A percentile compares a stretch with the other conserved stretches of the same genome.
Evolutionary conservation across 2,888 invertebrate species (phyloP).

Genomic region (Melikaiella ostensackeni): DNA sequence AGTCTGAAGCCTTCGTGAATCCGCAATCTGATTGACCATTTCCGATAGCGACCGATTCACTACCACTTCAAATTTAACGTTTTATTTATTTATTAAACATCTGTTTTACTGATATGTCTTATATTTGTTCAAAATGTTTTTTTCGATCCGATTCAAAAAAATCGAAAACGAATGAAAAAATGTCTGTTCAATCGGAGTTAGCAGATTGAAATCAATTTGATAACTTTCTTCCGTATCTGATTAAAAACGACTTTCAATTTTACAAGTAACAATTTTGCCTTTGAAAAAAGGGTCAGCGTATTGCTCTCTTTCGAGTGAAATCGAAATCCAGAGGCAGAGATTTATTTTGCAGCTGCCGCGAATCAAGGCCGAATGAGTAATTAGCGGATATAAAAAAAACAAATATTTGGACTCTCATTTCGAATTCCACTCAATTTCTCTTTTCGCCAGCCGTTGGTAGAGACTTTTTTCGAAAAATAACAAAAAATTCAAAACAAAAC

Average conservation of each 20-base stretch:
- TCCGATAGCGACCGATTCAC: too few relatives aligned
- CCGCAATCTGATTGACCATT: too few relatives aligned
- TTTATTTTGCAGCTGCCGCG: constrained; percentile 37
- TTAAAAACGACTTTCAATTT: background rate
- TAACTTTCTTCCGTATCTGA: background rate
- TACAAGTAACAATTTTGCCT: background rate
- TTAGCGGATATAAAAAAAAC: constrained; percentile 4
- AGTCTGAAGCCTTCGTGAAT: too few relatives aligned
- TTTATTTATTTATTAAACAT: too few relatives aligned
- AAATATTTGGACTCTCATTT: background rate
- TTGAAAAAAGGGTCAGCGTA: background rate
- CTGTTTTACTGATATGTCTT: too few relatives aligned
- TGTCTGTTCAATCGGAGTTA: too few relatives aligned
- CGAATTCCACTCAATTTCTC: background rate
- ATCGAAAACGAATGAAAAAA: too few relatives aligned
- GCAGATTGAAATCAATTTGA: too few relatives aligned
- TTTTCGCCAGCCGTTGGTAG: background rate
- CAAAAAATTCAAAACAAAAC: background rate
- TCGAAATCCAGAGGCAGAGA: background rate
- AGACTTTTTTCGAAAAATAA: background rate
- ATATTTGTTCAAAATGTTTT: too few relatives aligned
- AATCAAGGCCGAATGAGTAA: constrained; percentile 24
- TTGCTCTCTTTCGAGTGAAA: constrained; percentile 7
- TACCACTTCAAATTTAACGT: too few relatives aligned
- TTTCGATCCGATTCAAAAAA: too few relatives aligned